Evolutionary conservation across 2,797 vertebrate species (phyloP).

Genomic region (Odontamblyopus rebecca): DNA sequence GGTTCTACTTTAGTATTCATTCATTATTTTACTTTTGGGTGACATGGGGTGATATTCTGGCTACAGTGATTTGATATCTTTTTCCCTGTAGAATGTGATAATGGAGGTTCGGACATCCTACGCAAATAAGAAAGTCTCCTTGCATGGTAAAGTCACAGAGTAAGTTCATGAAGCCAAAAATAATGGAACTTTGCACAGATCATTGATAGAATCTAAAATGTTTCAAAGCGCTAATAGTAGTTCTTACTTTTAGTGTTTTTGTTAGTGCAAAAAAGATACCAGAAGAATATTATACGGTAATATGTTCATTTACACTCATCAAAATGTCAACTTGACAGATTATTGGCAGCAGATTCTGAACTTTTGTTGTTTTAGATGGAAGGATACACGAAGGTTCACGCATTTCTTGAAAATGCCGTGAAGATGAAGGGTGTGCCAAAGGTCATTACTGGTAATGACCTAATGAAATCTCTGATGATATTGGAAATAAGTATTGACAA

Average conservation of each 20-base stretch:
- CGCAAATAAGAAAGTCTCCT: constrained; percentile 76
- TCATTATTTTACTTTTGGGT: neutral
- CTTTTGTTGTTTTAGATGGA: neutral
- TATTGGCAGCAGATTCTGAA: neutral
- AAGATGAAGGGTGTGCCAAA: constrained; percentile 76
- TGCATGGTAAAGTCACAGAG: constrained; percentile 64
- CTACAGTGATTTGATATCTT: neutral
- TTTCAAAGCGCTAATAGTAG: neutral
- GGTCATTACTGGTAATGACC: constrained; percentile 75
- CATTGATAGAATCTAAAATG: neutral
- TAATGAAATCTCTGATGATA: constrained; percentile 26
- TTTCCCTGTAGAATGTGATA: constrained; percentile 63
- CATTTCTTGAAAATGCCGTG: constrained; percentile 74
- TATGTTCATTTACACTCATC: neutral
- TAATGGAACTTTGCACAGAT: neutral
- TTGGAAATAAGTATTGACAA: neutral
- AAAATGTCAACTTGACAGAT: neutral
- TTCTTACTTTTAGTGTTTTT: constrained; percentile 34
- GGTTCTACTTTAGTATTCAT: neutral
- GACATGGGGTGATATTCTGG: neutral
- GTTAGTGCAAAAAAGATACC: neutral
- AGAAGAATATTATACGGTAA: constrained; percentile 32
- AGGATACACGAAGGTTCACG: constrained; percentile 39
- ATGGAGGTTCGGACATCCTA: constrained; percentile 77
- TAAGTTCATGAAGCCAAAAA: constrained; percentile 49